Evolutionary conservation across 2,888 invertebrate species (phyloP), one percentile per base, ranked within the genome.

Genomic region (Busseola fusca): DNA sequence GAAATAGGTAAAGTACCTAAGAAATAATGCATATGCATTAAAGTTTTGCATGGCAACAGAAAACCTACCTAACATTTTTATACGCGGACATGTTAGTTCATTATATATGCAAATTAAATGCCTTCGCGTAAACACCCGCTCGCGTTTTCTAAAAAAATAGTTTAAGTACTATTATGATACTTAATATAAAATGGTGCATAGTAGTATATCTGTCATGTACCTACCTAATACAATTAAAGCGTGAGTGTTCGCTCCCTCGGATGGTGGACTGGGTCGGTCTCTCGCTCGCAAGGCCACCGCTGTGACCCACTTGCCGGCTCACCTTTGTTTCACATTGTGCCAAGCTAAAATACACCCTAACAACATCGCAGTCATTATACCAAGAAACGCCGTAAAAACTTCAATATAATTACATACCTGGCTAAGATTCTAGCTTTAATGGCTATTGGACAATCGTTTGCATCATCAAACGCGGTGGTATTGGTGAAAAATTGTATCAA

Each of bases 251-350:
- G 72, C 68, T 84, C 81, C 82, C 78, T 81, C 82, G 79, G 81
- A 91, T 91, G 91, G 87, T 87, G 89, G 88, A 87, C 89, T 91
- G 88, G 88, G 90, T 89, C 91, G 84, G 84, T 83, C 87, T 87
- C 86, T 88, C 86, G 82, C 76, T 85, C 87, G 89, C 94, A 94
- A 94, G 94, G 94, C 91, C 93, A 87, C 86, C 71, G 76, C 87
- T 84, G 82, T 93, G 95, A 93, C 95, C 95, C 86, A 94, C 90
- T 94, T 94, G 90, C 81, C 67, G 66, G 76, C 87, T 92, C 92
- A 94, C 95, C 94, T 95, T 93, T 93, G 93, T 93, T 90, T 89
- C 87, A 85, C 82, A 83, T 81, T 85, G 83, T 78, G 85, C 89
- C 89, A 86, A 78, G 87, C 92, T 68, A 92, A 90, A 88, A 78